Evolutionary conservation across 2,888 invertebrate genomes (phyloP).

Genomic region (Clistopyga incitator): DNA sequence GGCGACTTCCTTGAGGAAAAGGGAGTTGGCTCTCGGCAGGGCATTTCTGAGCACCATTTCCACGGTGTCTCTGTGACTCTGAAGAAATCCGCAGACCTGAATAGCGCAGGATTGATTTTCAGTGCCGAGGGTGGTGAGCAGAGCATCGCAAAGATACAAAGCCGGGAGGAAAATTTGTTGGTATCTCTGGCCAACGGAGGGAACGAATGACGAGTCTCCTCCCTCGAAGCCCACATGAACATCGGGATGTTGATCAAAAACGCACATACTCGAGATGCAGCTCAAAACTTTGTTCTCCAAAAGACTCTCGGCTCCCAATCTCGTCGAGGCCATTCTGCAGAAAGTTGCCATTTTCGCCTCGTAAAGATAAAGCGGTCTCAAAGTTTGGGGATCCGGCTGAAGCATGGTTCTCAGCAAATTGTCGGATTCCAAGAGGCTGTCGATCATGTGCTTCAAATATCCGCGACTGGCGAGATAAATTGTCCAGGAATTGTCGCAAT

Average conservation of each 20-base stretch:
- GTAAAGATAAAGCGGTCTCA: slow-evolving; percentile 93
- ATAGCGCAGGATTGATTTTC: slow-evolving; percentile 93
- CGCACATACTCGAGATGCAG: slow-evolving; percentile 89
- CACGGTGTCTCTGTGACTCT: slow-evolving; percentile 93
- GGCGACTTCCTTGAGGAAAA: slow-evolving; percentile 90
- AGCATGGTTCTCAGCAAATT: slow-evolving; percentile 88
- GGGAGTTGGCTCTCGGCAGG: slow-evolving; percentile 87
- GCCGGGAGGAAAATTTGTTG: slow-evolving; percentile 94
- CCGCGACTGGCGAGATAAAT: slow-evolving; percentile 87
- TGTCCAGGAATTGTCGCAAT: slow-evolving; percentile 89
- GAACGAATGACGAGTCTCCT: slow-evolving; percentile 85
- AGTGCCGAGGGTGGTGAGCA: slow-evolving; percentile 93
- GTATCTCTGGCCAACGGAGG: slow-evolving; percentile 89
- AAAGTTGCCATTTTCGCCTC: slow-evolving; percentile 94
- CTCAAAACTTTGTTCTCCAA: slow-evolving; percentile 87
- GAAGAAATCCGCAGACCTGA: slow-evolving; percentile 92
- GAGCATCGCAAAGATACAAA: slow-evolving; percentile 91
- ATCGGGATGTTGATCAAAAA: slow-evolving; percentile 91
- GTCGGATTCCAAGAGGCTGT: slow-evolving; percentile 91
- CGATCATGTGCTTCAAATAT: slow-evolving; percentile 93
- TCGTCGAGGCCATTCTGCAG: slow-evolving; percentile 88
- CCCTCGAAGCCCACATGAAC: slow-evolving; percentile 82
- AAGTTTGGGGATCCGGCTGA: slow-evolving; percentile 88
- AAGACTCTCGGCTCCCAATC: slow-evolving; percentile 88
- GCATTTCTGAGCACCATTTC: slow-evolving; percentile 91